Evolutionary conservation across 2,797 vertebrate genomes (phyloP).

Genomic region (Pygocentrus nattereri): DNA sequence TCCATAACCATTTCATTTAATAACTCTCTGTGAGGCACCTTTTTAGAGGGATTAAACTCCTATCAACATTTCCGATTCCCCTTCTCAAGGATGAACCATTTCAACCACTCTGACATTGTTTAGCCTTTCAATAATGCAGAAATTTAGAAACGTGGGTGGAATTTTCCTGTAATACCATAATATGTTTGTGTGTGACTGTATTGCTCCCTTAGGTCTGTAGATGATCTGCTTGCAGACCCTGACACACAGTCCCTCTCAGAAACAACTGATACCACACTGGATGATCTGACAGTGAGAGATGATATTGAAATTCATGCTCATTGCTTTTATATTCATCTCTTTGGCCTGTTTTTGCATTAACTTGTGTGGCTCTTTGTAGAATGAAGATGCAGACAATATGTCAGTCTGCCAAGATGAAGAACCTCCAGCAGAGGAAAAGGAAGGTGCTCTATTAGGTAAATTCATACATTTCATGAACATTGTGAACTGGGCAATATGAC

Average conservation of each 20-base stretch:
- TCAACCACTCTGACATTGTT: too few relatives aligned
- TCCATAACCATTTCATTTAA: too few relatives aligned
- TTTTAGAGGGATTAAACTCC: too few relatives aligned
- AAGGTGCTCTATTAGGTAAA: slow-evolving; percentile 72
- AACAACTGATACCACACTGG: slow-evolving; percentile 54
- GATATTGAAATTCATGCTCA: background rate
- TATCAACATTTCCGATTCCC: too few relatives aligned
- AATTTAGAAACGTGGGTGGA: too few relatives aligned
- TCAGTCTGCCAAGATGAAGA: slow-evolving; percentile 56
- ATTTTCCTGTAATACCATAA: too few relatives aligned
- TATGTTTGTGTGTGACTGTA: slow-evolving; percentile 11
- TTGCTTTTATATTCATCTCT: background rate
- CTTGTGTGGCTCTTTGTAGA: slow-evolving; percentile 55
- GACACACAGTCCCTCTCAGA: slow-evolving; percentile 67
- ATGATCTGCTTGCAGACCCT: slow-evolving; percentile 71
- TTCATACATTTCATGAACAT: background rate
- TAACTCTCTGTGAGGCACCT: too few relatives aligned
- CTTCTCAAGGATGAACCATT: too few relatives aligned
- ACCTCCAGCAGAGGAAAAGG: slow-evolving; percentile 59
- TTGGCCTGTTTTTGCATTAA: background rate
- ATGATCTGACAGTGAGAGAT: slow-evolving; percentile 70
- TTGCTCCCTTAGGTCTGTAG: slow-evolving; percentile 68
- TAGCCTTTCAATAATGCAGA: too few relatives aligned
- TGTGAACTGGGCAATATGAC: too few relatives aligned
- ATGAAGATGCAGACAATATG: slow-evolving; percentile 61